Base-by-base conservation (phyloP, 2,797 vertebrate genomes). In the Psittacula derbiana region DNA sequence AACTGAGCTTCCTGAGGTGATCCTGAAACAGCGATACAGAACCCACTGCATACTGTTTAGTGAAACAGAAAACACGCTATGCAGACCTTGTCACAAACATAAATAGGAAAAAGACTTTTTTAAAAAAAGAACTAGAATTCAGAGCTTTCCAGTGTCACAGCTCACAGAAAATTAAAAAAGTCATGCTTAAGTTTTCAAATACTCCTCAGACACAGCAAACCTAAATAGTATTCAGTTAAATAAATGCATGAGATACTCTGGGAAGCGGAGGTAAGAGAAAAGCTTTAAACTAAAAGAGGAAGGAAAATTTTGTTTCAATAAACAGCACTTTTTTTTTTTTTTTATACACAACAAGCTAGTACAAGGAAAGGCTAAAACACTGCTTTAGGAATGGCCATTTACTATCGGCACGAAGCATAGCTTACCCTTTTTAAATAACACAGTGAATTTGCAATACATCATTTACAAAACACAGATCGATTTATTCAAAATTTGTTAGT, bases 1-100 rank as follows among this genome's bases (percentile, higher is more conserved):
- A 97, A 97, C 97, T 97, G 98, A 98, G 97, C 97, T 99, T 99
- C 99, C 99, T 99, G 99, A 99, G 99, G 98, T 98, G 98, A 98
- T 98, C 97, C 98, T 98, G 98, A 98, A 98, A 97, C 98, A 97
- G 98, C 85, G 96, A 97, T 62, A 90, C 95, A 97, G 96, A 97
- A 95, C 96, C 97, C 97, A 97, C 96, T 92, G 96, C 96, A 96
- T 96, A 95, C 97, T 91, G 98, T 95, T 97, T 90, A 90, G 83
- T 47, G 91, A 95, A 94, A 97, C 84, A 57, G 96, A 96, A 92
- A 96, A 94, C 85, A 65, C 84, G 80, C 92, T 65, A 95, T 90
- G 50, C 93, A 83, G 85, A 96, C 95, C 95, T 97, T 41, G 15
- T 92, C 97, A 97, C 96, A 94, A 92, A 97, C 94, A 98, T 97